Conservation (phyloP, 2,113 vertebrate genomes). For the Pachypanchax playfairii region DNA sequence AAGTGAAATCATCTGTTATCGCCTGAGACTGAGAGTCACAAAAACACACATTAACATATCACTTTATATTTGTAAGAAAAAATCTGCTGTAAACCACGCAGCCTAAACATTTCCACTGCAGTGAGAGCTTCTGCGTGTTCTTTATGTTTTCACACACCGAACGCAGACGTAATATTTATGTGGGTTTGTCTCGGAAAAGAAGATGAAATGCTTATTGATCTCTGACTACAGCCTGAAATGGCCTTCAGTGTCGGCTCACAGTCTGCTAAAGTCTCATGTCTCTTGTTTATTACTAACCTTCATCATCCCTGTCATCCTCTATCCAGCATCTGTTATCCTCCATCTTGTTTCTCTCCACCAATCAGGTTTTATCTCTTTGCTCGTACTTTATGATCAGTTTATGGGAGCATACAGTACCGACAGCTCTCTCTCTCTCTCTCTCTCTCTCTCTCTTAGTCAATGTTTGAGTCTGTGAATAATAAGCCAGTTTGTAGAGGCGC, state of each 20-base stretch:
- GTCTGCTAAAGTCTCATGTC: slow-evolving; percentile 37
- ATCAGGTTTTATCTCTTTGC: slow-evolving; percentile 28
- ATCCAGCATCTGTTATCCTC: slow-evolving; percentile 17
- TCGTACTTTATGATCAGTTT: slow-evolving; percentile 28
- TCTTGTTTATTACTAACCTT: slow-evolving; percentile 51
- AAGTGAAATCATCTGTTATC: too few relatives aligned
- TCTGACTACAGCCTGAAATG: slow-evolving; percentile 13
- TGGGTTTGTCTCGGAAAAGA: slow-evolving; percentile 24
- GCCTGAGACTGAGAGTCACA: too few relatives aligned
- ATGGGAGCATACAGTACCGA: slow-evolving; percentile 17
- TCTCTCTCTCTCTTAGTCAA: background rate
- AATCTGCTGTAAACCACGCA: background rate
- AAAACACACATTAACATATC: too few relatives aligned
- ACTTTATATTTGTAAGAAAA: too few relatives aligned
- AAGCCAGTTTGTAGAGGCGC: background rate
- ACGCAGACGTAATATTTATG: slow-evolving; percentile 1
- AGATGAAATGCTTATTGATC: slow-evolving; percentile 55
- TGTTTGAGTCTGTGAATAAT: slow-evolving; percentile 2
- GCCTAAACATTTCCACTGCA: background rate
- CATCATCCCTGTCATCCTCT: slow-evolving; percentile 42
- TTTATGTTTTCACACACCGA: background rate
- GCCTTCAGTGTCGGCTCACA: slow-evolving; percentile 23
- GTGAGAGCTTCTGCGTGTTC: background rate
- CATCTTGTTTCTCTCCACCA: slow-evolving; percentile 5
- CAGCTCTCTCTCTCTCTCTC: slow-evolving; percentile 4